A percentile compares a stretch with the other conserved stretches of the same genome.
phyloP scores from a whole-genome alignment of 2,888 invertebrate species.

The Drosophila atripex region DNA sequence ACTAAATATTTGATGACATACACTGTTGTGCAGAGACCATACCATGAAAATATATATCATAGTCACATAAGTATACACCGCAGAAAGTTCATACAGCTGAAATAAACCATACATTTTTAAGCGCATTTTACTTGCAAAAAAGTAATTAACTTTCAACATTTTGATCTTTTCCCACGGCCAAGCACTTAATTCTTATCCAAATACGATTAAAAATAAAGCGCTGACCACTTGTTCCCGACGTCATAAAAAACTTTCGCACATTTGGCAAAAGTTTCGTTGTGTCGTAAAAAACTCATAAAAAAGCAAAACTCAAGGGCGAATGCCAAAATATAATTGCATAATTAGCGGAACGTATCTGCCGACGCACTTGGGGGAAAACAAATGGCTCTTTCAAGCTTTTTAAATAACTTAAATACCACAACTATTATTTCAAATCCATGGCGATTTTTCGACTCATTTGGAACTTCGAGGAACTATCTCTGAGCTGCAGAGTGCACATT shows the following conservation, averaged over 20 bases:
- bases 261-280: slow-evolving; percentile 32
- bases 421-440: neutral
- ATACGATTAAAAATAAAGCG: slow-evolving; percentile 65
- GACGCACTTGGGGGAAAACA: slow-evolving; percentile 13
- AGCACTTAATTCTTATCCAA: slow-evolving; percentile 64
- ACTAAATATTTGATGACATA: slow-evolving; percentile 71
- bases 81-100: neutral
- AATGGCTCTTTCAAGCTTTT: slow-evolving; percentile 8
- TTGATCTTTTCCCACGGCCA: slow-evolving; percentile 1
- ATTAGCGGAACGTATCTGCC: slow-evolving; percentile 57
- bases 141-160: slow-evolving; percentile 42
- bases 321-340: slow-evolving; percentile 60
- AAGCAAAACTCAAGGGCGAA: neutral
- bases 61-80: slow-evolving; percentile 4
- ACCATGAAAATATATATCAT: slow-evolving; percentile 17
- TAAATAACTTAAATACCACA: neutral
- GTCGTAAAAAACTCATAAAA: slow-evolving; percentile 52
- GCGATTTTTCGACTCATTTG: neutral
- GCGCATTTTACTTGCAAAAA: slow-evolving; percentile 11
- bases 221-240: slow-evolving; percentile 42
- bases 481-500: slow-evolving; percentile 4
- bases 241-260: slow-evolving; percentile 44
- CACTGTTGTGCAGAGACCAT: slow-evolving; percentile 24
- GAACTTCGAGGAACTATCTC: neutral
- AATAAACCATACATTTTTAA: neutral